These are phyloP conservation scores for Maconellicoccus hirsutus DNA, from an alignment of 1,140 invertebrate genomes.

Conservation along the genomic window DNA sequence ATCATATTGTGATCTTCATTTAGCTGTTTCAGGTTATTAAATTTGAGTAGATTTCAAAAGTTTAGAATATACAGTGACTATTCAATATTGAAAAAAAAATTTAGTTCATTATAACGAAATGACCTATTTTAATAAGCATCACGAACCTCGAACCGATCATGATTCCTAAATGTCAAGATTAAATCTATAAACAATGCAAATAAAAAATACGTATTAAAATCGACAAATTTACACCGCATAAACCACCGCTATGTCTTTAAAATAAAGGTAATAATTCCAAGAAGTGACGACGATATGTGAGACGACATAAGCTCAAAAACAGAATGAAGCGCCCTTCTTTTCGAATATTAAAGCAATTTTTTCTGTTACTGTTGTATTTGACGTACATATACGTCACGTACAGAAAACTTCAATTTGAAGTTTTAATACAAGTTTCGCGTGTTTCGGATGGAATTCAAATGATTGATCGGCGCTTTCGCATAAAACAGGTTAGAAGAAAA, in stretches of 20 bases:
- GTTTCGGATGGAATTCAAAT: not conserved
- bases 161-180: too few relatives aligned
- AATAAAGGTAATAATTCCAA: not conserved
- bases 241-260: not conserved
- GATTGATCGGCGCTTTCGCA: not conserved
- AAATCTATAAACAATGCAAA: too few relatives aligned
- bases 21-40: too few relatives aligned
- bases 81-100: too few relatives aligned
- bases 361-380: not conserved
- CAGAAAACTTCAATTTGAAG: constrained; percentile 5
- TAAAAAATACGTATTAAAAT: too few relatives aligned
- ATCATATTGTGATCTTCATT: too few relatives aligned
- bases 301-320: not conserved
- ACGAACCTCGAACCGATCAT: too few relatives aligned
- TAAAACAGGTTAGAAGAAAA: not conserved
- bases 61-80: too few relatives aligned
- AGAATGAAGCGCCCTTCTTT: not conserved
- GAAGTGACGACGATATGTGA: not conserved
- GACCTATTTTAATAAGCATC: too few relatives aligned
- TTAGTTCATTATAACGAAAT: too few relatives aligned
- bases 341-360: constrained; percentile 1
- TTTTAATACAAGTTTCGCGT: constrained; percentile 9
- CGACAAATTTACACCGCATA: too few relatives aligned
- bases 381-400: constrained; percentile 3
- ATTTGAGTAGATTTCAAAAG: too few relatives aligned